Evolutionary conservation across 2,888 invertebrate species (phyloP), one percentile per base, ranked within the genome.

Genomic region (Troglohyphantes excavatus): DNA sequence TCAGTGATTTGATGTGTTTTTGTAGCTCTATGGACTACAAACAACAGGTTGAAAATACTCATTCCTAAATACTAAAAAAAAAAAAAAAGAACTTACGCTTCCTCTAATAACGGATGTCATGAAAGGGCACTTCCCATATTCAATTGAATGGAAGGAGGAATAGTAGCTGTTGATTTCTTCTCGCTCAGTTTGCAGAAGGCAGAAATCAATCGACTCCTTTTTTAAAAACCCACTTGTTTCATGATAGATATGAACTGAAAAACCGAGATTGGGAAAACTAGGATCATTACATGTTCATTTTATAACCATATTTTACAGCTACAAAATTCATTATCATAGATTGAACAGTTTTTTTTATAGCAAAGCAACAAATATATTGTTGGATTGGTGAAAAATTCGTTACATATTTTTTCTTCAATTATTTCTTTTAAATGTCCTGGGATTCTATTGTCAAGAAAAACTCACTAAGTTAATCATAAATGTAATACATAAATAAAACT

Each of bases 91-190:
- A 84, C 90, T 79, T 78, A 90, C 90, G 59, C 27, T 90, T 27
- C 84, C 90, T 70, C 90, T 70, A 5, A 33, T 63, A 9, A 90
- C 84, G 26, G 59, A 33, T 23, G 68, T 65, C 90, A 84, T 84
- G 0, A 90, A 90, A 2, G 90, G 84, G 29, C 90, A 90, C 29
- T 79, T 90, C 33, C 84, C 90, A 59, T 72, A 90, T 65, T 90
- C 90, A 19, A 84, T 59, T 17, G 90, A 90, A 46, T 76, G 70
- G 59, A 90, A 90, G 2, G 76, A 76, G 0, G 84, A 90, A 65
- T 90, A 90, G 39, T 27, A 90, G 9, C 53, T 61, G 65, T 65
- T 79, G 21, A 63, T 29, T 39, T 90, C 90, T 59, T 84, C 46
- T 6, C 90, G 61, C 23, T 90, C 90, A 27, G 90, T 84, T 59